Evolutionary conservation across 2,888 invertebrate species (phyloP), one percentile per base, ranked within the genome.

Genomic region (Thymelicus sylvestris): DNA sequence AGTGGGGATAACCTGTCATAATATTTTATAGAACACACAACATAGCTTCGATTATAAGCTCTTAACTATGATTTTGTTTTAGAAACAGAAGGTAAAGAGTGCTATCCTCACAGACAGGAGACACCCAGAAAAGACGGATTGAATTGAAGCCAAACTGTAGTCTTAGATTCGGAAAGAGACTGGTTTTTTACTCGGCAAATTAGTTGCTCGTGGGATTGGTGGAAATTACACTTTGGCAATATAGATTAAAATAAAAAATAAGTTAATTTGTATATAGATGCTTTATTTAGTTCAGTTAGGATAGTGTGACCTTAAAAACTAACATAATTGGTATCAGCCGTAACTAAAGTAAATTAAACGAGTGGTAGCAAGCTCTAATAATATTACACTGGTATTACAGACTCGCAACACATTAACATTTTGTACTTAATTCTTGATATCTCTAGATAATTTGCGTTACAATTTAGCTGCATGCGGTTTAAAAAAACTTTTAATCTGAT

Each of bases 241-340:
- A 60, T 3, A 15, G 15, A 39, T 38, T 55, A 19, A 59, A 68
- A 71, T 67, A 72, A 73, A 68, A 73, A 73, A 71, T 73, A 67
- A 50, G 6, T 7, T 70, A 74, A 67, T 66, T 74, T 70, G 73
- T 79, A 77, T 76, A 73, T 79, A 75, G 74, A 77, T 77, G 74
- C 75, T 80, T 82, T 80, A 79, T 80, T 71, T 79, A 81, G 77
- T 84, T 80, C 75, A 80, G 83, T 86, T 86, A 85, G 80, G 78
- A 84, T 83, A 81, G 77, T 87, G 87, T 88, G 89, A 88, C 87
- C 89, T 89, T 88, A 91, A 62, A 64, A 72, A 72, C 82, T 86
- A 87, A 81, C 86, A 81, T 86, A 86, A 89, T 89, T 92, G 92
- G 92, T 92, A 91, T 91, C 88, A 90, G 90, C 89, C 87, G 79